A percentile compares a stretch with the other conserved stretches of the same genome.
phyloP scores from a whole-genome alignment of 2,888 invertebrate species.

The Anthrax anthrax region DNA sequence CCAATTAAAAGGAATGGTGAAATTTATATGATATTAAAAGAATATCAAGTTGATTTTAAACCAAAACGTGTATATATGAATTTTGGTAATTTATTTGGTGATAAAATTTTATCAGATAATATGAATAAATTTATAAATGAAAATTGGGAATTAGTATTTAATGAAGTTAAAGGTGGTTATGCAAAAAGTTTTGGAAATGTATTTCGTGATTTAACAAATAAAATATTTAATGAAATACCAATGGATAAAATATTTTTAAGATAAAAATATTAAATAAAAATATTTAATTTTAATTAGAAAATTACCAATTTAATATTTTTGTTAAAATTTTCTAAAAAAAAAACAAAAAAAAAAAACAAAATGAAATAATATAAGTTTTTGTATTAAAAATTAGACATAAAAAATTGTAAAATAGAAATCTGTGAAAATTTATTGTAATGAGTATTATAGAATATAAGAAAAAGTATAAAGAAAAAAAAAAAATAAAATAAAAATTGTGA shows the following conservation, averaged over 20 bases:
- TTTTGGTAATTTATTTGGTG: conserved; percentile 55
- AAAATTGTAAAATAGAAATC: too few relatives aligned
- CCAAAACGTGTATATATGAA: conserved; percentile 45
- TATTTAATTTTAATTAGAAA: too few relatives aligned
- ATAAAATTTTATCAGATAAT: conserved; percentile 44
- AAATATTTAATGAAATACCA: conserved; percentile 52
- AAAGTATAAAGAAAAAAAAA: too few relatives aligned
- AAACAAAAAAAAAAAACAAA: too few relatives aligned
- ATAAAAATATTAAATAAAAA: too few relatives aligned
- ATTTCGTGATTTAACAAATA: conserved; percentile 49
- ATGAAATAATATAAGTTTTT: too few relatives aligned
- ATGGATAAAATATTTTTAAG: conserved; percentile 47
- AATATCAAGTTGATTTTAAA: conserved; percentile 46
- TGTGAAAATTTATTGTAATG: too few relatives aligned
- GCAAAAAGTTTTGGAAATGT: conserved; percentile 51
- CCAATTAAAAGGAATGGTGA: conserved; percentile 45
- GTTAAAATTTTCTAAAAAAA: too few relatives aligned
- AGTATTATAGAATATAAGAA: too few relatives aligned
- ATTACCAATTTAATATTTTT: too few relatives aligned
- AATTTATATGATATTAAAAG: conserved; percentile 46
- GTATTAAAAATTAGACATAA: too few relatives aligned
- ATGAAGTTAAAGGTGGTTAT: conserved; percentile 51
- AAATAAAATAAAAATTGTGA: too few relatives aligned
- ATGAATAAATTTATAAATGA: conserved; percentile 55
- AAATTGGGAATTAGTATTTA: conserved; percentile 50